Evolutionary conservation across 2,888 invertebrate genomes (phyloP).

Genomic region (Trachelus troglodyta): DNA sequence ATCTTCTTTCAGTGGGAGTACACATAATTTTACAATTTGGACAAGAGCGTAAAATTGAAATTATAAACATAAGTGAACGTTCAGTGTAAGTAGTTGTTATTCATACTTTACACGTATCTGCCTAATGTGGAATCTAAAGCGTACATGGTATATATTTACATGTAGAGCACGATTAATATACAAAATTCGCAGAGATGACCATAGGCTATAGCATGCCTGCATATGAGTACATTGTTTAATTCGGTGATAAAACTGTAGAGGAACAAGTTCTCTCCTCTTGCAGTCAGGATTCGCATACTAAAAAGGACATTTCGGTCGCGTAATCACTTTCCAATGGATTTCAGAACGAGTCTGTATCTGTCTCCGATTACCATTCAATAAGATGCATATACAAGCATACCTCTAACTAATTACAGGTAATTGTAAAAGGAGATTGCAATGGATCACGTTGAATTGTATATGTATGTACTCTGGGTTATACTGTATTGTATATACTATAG

Average conservation of each 20-base stretch:
- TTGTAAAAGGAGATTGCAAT: background rate
- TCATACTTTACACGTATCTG: background rate
- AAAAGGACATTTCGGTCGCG: background rate
- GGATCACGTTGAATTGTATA: background rate
- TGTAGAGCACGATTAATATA: too few species aligned
- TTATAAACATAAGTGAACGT: background rate
- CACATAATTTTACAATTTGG: background rate
- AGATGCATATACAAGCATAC: background rate
- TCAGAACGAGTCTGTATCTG: background rate
- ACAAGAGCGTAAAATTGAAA: background rate
- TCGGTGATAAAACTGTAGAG: background rate
- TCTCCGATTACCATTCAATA: background rate
- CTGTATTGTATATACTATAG: background rate
- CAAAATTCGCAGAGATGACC: too few species aligned
- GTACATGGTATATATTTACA: too few species aligned
- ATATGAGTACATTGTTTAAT: background rate
- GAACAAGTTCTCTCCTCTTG: background rate
- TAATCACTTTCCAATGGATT: background rate
- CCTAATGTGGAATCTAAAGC: background rate
- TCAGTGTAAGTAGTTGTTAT: background rate
- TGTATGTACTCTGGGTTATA: background rate
- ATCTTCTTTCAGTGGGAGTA: background rate
- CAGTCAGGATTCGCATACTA: background rate
- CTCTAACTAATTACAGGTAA: background rate
- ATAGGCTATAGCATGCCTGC: too few species aligned